Evolutionary conservation across 2,113 vertebrate species (phyloP).

Genomic region (Hippoglossus stenolepis): DNA sequence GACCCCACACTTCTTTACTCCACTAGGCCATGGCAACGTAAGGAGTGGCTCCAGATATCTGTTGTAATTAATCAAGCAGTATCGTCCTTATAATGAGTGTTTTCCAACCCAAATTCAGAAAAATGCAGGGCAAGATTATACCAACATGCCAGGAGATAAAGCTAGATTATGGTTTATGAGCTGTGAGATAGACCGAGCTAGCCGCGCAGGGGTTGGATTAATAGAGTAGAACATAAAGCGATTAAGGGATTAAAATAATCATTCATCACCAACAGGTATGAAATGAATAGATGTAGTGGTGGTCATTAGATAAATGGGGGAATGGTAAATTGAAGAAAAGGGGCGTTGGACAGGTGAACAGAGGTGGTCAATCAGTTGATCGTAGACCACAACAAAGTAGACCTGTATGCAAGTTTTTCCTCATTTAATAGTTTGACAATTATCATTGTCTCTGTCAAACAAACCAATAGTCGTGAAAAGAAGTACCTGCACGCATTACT

Average conservation of each 20-base stretch:
- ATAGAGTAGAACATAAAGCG: conserved; percentile 7
- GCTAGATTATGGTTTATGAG: conserved; percentile 28
- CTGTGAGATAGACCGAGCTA: conserved; percentile 9
- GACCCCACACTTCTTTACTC: too few species aligned
- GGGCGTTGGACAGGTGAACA: neutral
- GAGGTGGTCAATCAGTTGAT: neutral
- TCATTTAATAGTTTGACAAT: neutral
- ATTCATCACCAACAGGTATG: conserved; percentile 1
- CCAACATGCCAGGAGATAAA: conserved; percentile 30
- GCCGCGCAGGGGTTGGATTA: conserved; percentile 29
- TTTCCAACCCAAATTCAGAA: neutral
- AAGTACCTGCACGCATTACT: too few species aligned
- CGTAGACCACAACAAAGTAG: too few species aligned
- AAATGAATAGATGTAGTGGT: neutral
- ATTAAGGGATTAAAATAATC: conserved; percentile 38
- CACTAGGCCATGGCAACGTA: too few species aligned
- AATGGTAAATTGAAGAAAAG: too few species aligned
- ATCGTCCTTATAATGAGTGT: neutral
- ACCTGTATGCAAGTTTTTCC: too few species aligned
- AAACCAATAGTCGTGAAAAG: too few species aligned
- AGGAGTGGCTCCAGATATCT: too few species aligned
- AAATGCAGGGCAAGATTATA: conserved; percentile 35
- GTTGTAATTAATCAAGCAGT: neutral
- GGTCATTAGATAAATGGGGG: neutral
- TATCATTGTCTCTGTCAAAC: too few species aligned